phyloP scores from a whole-genome alignment of 2,113 vertebrate species.

The Sturnus vulgaris region DNA sequence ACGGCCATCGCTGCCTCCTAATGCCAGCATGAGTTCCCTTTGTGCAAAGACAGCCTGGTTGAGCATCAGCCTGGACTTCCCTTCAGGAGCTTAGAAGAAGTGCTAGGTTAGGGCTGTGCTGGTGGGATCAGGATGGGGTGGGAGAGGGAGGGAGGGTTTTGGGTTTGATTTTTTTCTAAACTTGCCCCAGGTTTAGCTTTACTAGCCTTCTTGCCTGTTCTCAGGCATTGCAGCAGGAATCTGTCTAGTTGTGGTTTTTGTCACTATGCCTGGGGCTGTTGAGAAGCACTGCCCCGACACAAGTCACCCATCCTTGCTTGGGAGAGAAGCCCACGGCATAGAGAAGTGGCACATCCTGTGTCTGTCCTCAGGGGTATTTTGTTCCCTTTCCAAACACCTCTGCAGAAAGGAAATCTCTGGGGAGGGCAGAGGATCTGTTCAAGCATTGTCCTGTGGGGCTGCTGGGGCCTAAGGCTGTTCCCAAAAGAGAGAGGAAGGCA shows the following conservation, averaged over 20 bases:
- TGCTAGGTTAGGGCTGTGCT: constrained; percentile 36
- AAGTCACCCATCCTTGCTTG: neutral
- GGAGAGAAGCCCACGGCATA: neutral
- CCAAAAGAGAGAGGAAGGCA: neutral
- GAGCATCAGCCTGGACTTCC: neutral
- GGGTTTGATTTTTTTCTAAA: neutral
- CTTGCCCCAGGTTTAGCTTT: constrained; percentile 24
- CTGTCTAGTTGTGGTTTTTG: neutral
- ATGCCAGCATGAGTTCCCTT: fast-evolving
- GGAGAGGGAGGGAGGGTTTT: neutral
- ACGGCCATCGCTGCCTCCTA: constrained; percentile 91
- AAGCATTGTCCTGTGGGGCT: neutral
- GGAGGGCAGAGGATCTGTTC: neutral
- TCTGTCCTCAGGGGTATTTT: neutral
- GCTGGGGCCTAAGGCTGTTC: neutral
- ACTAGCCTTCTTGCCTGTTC: neutral
- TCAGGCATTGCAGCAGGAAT: neutral
- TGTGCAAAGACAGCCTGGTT: neutral
- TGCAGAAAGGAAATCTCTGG: neutral
- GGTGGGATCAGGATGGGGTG: neutral
- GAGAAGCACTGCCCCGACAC: neutral
- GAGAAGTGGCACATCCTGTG: neutral
- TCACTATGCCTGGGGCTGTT: neutral
- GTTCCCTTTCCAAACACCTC: neutral
- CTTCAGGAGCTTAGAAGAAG: neutral